These are phyloP conservation scores for Sarcophaga rosellei DNA, from an alignment of 2,888 invertebrate genomes.

Conservation along the genomic window DNA sequence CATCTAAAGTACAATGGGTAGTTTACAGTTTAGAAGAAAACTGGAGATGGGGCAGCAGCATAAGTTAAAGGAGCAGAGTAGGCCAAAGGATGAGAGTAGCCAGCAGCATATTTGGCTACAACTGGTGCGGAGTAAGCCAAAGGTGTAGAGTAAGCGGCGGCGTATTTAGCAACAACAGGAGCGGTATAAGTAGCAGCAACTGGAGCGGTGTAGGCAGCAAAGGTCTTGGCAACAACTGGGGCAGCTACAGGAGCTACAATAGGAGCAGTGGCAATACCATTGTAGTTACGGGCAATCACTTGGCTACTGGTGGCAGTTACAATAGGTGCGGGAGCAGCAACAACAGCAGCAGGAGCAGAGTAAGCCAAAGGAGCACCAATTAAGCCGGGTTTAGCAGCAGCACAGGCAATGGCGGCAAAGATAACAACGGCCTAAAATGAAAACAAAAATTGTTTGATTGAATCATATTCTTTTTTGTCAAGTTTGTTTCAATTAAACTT, in stretches of 20 bases:
- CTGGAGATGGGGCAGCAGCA: conserved; percentile 17
- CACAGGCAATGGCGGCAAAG: conserved; percentile 66
- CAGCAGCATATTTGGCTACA: conserved; percentile 48
- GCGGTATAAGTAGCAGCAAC: no score
- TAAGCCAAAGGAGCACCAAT: conserved; percentile 57
- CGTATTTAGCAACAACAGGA: conserved; percentile 33
- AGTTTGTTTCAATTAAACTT: conserved; percentile 11
- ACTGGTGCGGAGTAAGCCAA: conserved; percentile 45
- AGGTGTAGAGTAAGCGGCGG: conserved; percentile 45
- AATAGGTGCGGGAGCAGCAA: conserved; percentile 57
- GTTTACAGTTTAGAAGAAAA: conserved; percentile 6
- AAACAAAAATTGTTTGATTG: background rate
- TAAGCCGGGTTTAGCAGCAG: conserved; percentile 66
- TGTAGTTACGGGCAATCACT: conserved; percentile 74
- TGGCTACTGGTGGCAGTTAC: conserved; percentile 75
- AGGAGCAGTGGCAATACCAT: conserved; percentile 70
- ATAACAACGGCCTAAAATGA: conserved; percentile 56
- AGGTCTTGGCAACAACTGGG: conserved; percentile 50
- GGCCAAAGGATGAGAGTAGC: conserved; percentile 62
- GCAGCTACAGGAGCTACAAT: conserved; percentile 70
- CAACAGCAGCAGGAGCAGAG: conserved; percentile 64
- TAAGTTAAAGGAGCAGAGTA: conserved; percentile 28
- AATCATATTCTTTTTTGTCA: background rate
- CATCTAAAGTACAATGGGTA: background rate
- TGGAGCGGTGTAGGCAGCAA: conserved; percentile 37